Conservation (phyloP, 1,140 invertebrate species). For the Drosophila kanapiae region DNA sequence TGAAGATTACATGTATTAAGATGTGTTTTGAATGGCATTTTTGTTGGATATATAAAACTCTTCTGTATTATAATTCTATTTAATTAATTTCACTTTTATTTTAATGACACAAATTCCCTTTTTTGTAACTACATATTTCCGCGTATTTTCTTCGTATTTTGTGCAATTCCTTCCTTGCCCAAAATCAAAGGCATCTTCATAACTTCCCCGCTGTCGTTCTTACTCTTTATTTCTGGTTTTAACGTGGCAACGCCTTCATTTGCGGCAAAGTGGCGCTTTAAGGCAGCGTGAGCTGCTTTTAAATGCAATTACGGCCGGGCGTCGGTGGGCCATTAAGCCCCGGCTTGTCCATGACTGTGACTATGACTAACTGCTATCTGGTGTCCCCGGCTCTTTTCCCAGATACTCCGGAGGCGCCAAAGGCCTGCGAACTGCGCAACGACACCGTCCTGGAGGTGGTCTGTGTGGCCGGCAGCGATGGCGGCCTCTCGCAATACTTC, state of each 20-base stretch:
- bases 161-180: neutral
- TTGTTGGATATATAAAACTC: neutral
- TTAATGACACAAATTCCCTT: neutral
- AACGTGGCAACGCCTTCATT: conserved; percentile 56
- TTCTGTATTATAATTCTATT: neutral
- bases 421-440: conserved; percentile 89
- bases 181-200: conserved; percentile 23
- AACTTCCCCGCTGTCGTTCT: conserved; percentile 2
- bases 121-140: neutral
- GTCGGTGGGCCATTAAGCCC: conserved; percentile 50
- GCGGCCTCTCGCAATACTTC: conserved; percentile 93
- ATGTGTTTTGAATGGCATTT: neutral
- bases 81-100: neutral
- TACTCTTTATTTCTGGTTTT: conserved; percentile 21
- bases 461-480: conserved; percentile 92
- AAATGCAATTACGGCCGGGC: conserved; percentile 53
- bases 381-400: conserved; percentile 31
- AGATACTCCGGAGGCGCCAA: conserved; percentile 90
- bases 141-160: neutral
- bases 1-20: neutral
- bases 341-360: conserved; percentile 36
- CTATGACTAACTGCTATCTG: conserved; percentile 61
- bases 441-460: conserved; percentile 89
- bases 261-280: conserved; percentile 49
- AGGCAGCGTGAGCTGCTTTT: conserved; percentile 44